Conservation (phyloP, 2,888 invertebrate genomes). For the Petrolisthes cinctipes region DNA sequence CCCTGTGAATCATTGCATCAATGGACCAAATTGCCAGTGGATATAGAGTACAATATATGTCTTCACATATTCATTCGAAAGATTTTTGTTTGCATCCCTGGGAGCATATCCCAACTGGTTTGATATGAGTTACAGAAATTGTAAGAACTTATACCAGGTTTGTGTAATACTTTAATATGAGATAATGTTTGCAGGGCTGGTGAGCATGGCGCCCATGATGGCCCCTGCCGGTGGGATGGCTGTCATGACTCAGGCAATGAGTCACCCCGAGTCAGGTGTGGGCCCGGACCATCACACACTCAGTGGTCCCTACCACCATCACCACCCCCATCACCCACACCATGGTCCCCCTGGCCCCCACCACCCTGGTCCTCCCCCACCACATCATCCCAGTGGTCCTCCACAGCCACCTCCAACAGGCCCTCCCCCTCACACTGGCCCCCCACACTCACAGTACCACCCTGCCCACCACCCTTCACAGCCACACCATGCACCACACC, state of each 20-base stretch:
- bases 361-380: slow-evolving; percentile 55
- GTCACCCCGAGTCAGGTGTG: slow-evolving; percentile 63
- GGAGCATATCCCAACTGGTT: no score
- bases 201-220: slow-evolving; percentile 66
- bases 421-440: slow-evolving; percentile 56
- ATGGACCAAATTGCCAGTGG: no score
- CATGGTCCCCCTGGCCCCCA: slow-evolving; percentile 50
- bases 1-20: no score
- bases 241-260: slow-evolving; percentile 62
- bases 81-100: no score
- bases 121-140: no score
- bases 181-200: slow-evolving; percentile 52
- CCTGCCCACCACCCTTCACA: slow-evolving; percentile 54
- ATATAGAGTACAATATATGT: no score
- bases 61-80: no score
- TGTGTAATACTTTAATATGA: neutral
- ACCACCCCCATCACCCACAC: slow-evolving; percentile 56
- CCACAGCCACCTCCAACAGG: slow-evolving; percentile 55
- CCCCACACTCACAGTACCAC: slow-evolving; percentile 64
- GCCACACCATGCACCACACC: slow-evolving; percentile 57
- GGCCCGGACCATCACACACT: slow-evolving; percentile 62
- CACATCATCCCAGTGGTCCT: slow-evolving; percentile 48
- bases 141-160: no score
- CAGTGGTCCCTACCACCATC: slow-evolving; percentile 58
- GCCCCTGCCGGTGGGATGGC: slow-evolving; percentile 65